phyloP scores from a whole-genome alignment of 1,140 invertebrate species.

The Drosophila sucinea region DNA sequence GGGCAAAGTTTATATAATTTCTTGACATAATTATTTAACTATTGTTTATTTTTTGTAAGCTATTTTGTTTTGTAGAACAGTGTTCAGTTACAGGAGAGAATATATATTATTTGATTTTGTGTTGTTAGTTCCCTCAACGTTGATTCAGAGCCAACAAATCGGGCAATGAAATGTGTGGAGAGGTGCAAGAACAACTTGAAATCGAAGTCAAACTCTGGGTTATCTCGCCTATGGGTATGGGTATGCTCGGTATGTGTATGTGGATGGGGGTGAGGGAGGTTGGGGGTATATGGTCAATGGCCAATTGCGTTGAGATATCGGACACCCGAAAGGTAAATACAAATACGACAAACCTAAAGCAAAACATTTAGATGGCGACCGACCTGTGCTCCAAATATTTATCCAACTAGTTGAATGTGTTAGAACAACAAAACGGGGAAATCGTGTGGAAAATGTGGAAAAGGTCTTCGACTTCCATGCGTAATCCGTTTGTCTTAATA shows the following conservation, averaged over 20 bases:
- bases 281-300: not conserved
- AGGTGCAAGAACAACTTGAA: constrained; percentile 7
- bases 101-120: constrained; percentile 5
- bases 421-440: not conserved
- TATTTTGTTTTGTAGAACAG: not conserved
- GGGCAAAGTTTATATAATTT: no score
- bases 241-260: not conserved
- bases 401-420: constrained; percentile 9
- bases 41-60: no score
- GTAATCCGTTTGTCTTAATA: constrained; percentile 13
- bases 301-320: constrained; percentile 7
- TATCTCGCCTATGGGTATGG: constrained; percentile 1
- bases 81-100: constrained; percentile 1
- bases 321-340: constrained; percentile 8
- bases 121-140: not conserved
- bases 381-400: constrained; percentile 11
- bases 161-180: constrained; percentile 2
- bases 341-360: not conserved
- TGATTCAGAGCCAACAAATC: constrained; percentile 1
- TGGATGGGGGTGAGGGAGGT: not conserved
- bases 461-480: constrained; percentile 5
- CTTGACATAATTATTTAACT: no score
- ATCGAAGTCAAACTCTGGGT: not conserved
- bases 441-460: constrained; percentile 12
- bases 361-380: constrained; percentile 7